phyloP scores from a whole-genome alignment of 2,113 vertebrate genomes.

The Tragelaphus scriptus region DNA sequence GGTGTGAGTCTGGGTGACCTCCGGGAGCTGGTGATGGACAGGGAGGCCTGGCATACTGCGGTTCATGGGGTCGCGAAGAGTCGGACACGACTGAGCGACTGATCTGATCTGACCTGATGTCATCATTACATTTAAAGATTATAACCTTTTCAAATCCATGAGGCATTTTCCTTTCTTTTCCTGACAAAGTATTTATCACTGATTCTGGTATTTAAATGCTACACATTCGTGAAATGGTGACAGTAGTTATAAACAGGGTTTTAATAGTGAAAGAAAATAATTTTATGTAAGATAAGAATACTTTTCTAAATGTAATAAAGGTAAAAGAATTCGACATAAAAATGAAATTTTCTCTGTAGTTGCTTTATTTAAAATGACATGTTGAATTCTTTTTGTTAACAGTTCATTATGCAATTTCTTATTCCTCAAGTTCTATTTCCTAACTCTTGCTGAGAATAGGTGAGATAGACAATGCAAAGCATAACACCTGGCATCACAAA shows the following conservation, averaged over 20 bases:
- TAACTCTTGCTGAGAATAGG: neutral
- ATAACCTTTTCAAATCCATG: slow-evolving; percentile 62
- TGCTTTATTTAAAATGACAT: slow-evolving; percentile 22
- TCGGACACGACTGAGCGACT: too few species aligned
- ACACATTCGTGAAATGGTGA: neutral
- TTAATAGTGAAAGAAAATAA: neutral
- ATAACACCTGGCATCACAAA: neutral
- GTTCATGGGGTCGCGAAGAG: too few species aligned
- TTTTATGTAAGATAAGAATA: neutral
- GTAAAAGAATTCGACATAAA: neutral
- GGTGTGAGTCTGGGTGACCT: too few species aligned
- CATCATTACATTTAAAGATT: slow-evolving; percentile 67
- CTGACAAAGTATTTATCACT: slow-evolving; percentile 43
- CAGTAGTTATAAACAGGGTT: neutral
- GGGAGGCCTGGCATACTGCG: too few species aligned
- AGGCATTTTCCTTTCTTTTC: slow-evolving; percentile 52
- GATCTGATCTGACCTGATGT: neutral
- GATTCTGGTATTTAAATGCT: slow-evolving; percentile 50
- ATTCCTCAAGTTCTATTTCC: neutral
- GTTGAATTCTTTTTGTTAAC: neutral
- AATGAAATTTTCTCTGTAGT: neutral
- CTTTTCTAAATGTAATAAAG: neutral
- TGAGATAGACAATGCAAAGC: neutral
- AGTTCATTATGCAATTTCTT: neutral
- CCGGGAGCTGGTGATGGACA: too few species aligned